phyloP scores from a whole-genome alignment of 2,113 vertebrate genomes.

The Antechinus stuartii region DNA sequence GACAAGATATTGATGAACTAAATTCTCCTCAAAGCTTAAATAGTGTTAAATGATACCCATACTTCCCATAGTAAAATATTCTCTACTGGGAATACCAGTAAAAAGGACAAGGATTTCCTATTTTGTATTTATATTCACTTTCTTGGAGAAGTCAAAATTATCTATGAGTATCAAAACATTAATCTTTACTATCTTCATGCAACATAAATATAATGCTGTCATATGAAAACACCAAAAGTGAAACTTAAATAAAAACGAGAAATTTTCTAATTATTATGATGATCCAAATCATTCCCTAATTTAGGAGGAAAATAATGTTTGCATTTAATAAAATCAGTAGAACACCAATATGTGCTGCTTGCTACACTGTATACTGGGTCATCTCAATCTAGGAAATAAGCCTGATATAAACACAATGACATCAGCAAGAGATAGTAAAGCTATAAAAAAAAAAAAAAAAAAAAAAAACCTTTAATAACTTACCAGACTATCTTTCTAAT shows the following conservation, averaged over 20 bases:
- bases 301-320: neutral
- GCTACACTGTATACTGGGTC: neutral
- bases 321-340: neutral
- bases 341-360: neutral
- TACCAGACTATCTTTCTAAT: neutral
- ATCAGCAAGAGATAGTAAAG: neutral
- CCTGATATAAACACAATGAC: neutral
- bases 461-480: neutral
- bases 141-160: neutral
- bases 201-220: neutral
- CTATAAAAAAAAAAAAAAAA: neutral
- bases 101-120: neutral
- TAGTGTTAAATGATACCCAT: neutral
- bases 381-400: neutral
- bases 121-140: neutral
- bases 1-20: neutral
- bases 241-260: neutral
- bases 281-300: neutral
- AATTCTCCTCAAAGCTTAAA: neutral
- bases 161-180: neutral
- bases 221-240: neutral
- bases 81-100: neutral
- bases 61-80: neutral
- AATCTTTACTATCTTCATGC: neutral
- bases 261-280: neutral